Base-by-base conservation (phyloP, 2,888 invertebrate genomes). In the Ceraclea dissimilis region DNA sequence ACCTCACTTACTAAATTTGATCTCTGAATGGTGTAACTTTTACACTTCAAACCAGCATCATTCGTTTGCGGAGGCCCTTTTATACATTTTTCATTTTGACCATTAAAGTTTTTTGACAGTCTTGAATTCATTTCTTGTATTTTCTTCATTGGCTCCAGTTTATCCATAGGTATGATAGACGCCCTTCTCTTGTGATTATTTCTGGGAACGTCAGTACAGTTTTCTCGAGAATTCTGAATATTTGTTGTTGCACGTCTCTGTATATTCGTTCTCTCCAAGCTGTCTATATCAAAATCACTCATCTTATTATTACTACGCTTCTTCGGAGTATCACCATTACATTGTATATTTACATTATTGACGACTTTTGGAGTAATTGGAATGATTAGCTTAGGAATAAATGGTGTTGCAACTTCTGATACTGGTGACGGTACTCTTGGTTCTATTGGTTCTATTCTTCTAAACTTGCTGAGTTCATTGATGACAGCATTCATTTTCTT, bases 401-500 rank as follows among this genome's bases (percentile, higher is more conserved):
- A 69, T 2, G 69, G 70, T 34, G 66, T 63, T 55, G 68, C 67
- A 2, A 68, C 68, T 66, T 71, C 71, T 18, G 69, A 65, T 62
- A 69, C 68, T 2, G 69, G 63, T 60, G 72, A 70, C 65, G 71
- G 68, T 53, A 69, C 49, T 56, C 60, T 59, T 16, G 62, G 62
- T 61, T 69, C 67, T 46, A 66, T 67, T 10, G 73, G 68, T 57
- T 76, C 75, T n/a, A 67, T 66, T 60, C 72, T 69, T 54, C 69
- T 68, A 63, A 76, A 76, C 63, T 72, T 69, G 61, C 72, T 73
- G 2, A 82, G 68, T 66, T 81, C 81, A 48, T 76, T 74, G 57
- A 82, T 82, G 20, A 83, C 82, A 10, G 81, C 81, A 64, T 80
- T 77, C 82, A 82, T 82, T 66, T 80, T 81, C 49, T 76, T 72